Evolutionary conservation across 2,888 invertebrate species (phyloP), one percentile per base, ranked within the genome.

Genomic region (Drosophila niveifrons): DNA sequence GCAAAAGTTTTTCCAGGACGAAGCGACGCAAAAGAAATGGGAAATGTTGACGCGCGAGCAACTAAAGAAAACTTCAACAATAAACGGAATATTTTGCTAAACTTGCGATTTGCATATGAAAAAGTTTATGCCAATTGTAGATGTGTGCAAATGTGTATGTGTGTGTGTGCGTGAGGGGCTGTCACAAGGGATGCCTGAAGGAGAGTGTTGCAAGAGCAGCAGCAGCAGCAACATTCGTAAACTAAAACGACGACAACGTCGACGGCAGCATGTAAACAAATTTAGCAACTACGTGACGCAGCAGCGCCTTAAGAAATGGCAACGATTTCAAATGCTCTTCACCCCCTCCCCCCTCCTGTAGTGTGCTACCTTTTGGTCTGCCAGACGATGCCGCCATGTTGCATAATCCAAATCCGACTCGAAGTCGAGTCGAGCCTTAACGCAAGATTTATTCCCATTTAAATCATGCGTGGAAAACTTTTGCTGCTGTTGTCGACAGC

Each of bases 41-140:
- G 66, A 62, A 75, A 84, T 81, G 80, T 85, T 82, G 81, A 88
- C 72, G 74, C 62, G 51, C 31, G 28, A 62, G 69, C 67, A 81
- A 84, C 82, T 77, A 82, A 81, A 73, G 86, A 83, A 88, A 86
- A 86, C 90, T 86, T 86, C 81, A 84, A 89, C 86, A 86, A 86
- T 88, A 90, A 86, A 90, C 89, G 90, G 90, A 86, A 86, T 89
- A 86, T 89, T 86, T 86, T 89, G 90, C 90, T 89, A 87, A 90
- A 90, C 87, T 90, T 86, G 89, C 89, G 84, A 86, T 86, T 86
- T 86, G 90, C 86, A 90, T 90, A 88, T 88, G 89, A 86, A 90
- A 85, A 85, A 86, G 78, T 86, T 90, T 73, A 74, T 89, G 87
- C 87, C 87, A 86, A 83, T 84, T 84, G 89, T 84, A 43, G 39